Evolutionary conservation across 1,140 invertebrate genomes (phyloP), one percentile per base, ranked within the genome.

Genomic region (Bombus picipes): DNA sequence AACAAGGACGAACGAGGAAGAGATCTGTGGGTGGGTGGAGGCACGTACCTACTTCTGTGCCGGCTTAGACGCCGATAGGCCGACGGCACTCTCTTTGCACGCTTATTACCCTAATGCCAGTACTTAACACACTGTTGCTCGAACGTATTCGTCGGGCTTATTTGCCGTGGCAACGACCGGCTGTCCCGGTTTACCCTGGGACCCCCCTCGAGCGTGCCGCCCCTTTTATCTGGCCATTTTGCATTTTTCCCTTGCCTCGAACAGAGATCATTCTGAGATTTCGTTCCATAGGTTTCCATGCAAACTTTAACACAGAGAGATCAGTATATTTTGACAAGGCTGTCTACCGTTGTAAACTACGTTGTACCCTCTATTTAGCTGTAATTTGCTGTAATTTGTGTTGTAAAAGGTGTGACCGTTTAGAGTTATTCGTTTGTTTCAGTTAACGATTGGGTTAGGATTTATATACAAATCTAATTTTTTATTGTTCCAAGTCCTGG

Each of bases 31-130:
- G 89, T 92, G 90, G 92, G 92, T 92, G 90, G 90, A 91, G 90
- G 75, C 68, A 81, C 53, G 85, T 81, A 75, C 83, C 85, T 88
- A 89, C 88, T 92, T 92, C 85, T 81, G 77, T 87, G 70, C 76
- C 39, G 22, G 37, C 39, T 59, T 73, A 62, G 76, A 80, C 70
- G 76, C 86, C 90, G 91, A 93, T 92, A 92, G 89, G 83, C 89
- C 87, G 87, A 89, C 88, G 83, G 81, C n/a, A 65, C 81, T 92
- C 92, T 93, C 92, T 94, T 94, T 95, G 93, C 93, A 94, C 93
- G 92, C 93, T 95, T 94, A 94, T 95, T 94, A 94, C 93, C 92
- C 93, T 95, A 95, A 95, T 95, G 92, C 88, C 93, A 94, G 94
- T 95, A 94, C 94, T 95, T 95, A 94, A 93, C 94, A 95, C 94